Conservation (phyloP, 2,888 invertebrate species). For the Orchesellides sinensis region DNA sequence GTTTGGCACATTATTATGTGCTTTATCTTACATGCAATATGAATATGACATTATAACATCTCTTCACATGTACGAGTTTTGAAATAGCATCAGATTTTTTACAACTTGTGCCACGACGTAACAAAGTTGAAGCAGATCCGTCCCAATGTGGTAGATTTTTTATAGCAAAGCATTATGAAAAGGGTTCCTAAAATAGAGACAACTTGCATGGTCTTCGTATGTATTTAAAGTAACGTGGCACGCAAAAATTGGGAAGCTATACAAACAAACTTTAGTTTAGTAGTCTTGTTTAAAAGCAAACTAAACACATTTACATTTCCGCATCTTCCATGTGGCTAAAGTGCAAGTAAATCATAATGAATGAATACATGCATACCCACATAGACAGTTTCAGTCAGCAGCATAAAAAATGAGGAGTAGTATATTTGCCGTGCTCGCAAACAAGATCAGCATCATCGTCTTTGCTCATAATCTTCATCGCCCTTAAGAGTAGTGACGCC, state of each 20-base stretch:
- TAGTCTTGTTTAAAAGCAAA: no score
- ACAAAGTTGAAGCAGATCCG: background rate
- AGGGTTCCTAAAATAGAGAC: conserved; percentile 53
- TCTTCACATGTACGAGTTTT: background rate
- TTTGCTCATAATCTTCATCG: conserved; percentile 32
- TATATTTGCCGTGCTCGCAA: conserved; percentile 12
- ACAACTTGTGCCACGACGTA: background rate
- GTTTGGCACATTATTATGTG: background rate
- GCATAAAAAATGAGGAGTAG: background rate
- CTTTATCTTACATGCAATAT: conserved; percentile 5
- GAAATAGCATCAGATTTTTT: conserved; percentile 10
- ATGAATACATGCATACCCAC: background rate
- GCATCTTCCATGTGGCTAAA: background rate
- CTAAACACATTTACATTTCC: conserved; percentile 24
- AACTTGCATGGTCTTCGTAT: conserved; percentile 22
- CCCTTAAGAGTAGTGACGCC: conserved; percentile 51
- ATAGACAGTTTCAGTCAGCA: conserved; percentile 15
- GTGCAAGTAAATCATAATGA: conserved; percentile 1
- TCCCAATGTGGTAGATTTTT: conserved; percentile 5
- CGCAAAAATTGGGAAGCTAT: conserved; percentile 17
- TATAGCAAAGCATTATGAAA: conserved; percentile 14
- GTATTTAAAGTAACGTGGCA: conserved; percentile 6
- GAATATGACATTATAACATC: conserved; percentile 21
- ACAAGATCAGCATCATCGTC: conserved; percentile 45
- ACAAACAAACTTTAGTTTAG: background rate